Evolutionary conservation across 2,113 vertebrate species (phyloP).

Genomic region (Sialia sialis): DNA sequence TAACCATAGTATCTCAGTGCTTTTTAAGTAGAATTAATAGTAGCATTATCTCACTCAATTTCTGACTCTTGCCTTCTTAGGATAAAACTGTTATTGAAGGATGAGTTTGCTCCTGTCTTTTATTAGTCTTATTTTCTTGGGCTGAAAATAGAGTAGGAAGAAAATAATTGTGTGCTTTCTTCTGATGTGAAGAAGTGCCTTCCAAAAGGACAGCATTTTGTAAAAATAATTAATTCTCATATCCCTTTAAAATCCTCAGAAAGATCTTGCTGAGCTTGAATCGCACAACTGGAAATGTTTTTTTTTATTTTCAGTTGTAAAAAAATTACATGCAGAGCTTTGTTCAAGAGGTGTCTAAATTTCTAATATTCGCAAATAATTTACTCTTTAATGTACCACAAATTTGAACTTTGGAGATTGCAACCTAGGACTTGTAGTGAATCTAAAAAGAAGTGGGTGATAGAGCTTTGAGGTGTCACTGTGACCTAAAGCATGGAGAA

Average conservation of each 20-base stretch:
- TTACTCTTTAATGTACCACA: neutral
- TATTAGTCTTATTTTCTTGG: neutral
- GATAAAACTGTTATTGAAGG: neutral
- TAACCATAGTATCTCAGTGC: neutral
- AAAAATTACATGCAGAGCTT: neutral
- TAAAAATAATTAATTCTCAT: neutral
- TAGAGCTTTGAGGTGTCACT: neutral
- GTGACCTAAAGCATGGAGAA: neutral
- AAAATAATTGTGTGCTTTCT: neutral
- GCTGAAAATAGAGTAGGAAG: neutral
- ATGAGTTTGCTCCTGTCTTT: neutral
- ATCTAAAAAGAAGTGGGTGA: neutral
- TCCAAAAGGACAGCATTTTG: neutral
- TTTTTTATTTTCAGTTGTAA: neutral
- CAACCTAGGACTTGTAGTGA: neutral
- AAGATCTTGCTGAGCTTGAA: neutral
- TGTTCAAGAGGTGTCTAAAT: neutral
- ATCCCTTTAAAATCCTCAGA: neutral
- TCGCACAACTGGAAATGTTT: neutral
- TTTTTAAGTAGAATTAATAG: neutral
- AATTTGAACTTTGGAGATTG: neutral
- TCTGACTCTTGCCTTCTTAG: neutral
- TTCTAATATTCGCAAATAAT: neutral
- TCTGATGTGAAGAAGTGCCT: neutral
- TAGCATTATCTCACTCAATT: neutral